These are phyloP conservation scores for Ahaetulla prasina DNA, from an alignment of 2,113 vertebrate genomes.

Conservation along the genomic window DNA sequence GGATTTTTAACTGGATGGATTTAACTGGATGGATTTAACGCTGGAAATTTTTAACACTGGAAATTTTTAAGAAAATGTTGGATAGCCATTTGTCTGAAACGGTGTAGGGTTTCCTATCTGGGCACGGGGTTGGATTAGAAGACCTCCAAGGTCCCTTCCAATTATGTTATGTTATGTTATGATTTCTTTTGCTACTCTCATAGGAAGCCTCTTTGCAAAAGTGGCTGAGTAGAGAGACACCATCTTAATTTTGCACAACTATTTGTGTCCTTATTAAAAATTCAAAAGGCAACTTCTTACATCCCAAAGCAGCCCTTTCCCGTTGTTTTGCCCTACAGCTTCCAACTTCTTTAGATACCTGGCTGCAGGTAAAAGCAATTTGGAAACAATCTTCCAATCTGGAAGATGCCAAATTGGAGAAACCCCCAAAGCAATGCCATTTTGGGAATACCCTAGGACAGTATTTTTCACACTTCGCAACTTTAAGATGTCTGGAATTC, in stretches of 20 bases:
- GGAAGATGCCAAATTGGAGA: background rate
- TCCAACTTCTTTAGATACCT: background rate
- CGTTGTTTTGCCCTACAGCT: background rate
- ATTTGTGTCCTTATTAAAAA: background rate
- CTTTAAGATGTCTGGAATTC: background rate
- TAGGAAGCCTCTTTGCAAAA: background rate
- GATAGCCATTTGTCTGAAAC: no score
- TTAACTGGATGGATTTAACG: no score
- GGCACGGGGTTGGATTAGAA: no score
- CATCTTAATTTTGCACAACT: background rate
- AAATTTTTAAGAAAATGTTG: no score
- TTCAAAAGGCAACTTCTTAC: background rate
- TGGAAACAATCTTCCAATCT: background rate
- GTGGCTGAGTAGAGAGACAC: background rate
- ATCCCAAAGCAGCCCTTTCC: background rate
- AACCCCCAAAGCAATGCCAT: background rate
- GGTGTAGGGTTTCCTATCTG: no score
- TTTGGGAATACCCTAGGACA: background rate
- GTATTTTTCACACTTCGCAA: background rate
- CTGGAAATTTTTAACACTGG: no score
- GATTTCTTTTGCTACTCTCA: background rate
- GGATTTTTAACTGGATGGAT: no score
- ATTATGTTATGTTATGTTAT: no score
- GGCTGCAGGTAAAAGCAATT: background rate
- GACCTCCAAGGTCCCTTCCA: no score